Evolutionary conservation across 2,113 vertebrate genomes (phyloP).

Genomic region (Damaliscus lunatus): DNA sequence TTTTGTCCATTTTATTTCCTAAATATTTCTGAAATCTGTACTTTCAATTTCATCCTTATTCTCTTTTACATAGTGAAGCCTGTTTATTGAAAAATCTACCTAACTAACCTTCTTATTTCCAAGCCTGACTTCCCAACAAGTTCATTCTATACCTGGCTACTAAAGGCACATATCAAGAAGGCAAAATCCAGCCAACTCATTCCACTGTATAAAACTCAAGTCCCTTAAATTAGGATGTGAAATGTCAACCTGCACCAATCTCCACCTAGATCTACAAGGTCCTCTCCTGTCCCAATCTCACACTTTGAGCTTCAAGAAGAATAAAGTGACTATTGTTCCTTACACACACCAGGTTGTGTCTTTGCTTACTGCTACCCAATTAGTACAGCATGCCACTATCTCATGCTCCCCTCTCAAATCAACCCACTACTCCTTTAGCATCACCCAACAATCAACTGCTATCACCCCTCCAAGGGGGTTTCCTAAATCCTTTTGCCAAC

Average conservation of each 20-base stretch:
- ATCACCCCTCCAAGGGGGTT: neutral
- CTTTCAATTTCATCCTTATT: neutral
- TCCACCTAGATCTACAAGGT: neutral
- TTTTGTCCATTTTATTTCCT: neutral
- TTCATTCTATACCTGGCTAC: neutral
- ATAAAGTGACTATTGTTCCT: neutral
- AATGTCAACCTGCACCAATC: neutral
- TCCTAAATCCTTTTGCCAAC: neutral
- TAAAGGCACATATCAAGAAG: neutral
- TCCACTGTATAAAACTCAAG: neutral
- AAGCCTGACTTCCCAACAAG: neutral
- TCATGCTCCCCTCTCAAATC: neutral
- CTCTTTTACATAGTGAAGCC: neutral
- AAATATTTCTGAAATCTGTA: neutral
- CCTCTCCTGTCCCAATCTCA: neutral
- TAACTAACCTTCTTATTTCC: neutral
- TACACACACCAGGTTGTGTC: neutral
- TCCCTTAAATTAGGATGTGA: neutral
- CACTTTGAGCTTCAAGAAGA: neutral
- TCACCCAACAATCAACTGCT: neutral
- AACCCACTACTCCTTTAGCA: neutral
- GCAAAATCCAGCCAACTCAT: neutral
- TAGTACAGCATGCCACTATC: neutral
- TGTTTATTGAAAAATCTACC: neutral
- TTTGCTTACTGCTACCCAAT: neutral